These are phyloP conservation scores for Xenentodon cancila DNA, from an alignment of 2,797 vertebrate genomes.

Conservation along the genomic window DNA sequence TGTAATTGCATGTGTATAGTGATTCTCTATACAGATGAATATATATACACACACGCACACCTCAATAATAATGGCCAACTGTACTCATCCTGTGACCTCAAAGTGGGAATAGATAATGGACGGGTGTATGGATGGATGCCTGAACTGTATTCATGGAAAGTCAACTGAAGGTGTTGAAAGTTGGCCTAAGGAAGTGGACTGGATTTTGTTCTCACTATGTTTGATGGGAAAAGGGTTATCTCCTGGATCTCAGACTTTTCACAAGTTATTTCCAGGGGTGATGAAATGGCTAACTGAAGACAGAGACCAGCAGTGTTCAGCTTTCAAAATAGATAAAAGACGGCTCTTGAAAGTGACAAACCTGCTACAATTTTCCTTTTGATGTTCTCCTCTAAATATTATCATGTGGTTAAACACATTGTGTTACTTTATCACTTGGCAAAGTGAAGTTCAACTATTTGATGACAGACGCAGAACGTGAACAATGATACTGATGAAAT, in stretches of 20 bases:
- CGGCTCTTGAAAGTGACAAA: constrained; percentile 50
- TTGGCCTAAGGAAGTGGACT: constrained; percentile 55
- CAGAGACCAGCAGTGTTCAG: constrained; percentile 49
- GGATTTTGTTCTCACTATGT: constrained; percentile 64
- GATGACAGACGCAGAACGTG: constrained; percentile 46
- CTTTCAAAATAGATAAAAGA: constrained; percentile 51
- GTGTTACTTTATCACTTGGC: constrained; percentile 52
- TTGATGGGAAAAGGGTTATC: constrained; percentile 57
- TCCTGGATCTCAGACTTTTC: constrained; percentile 73
- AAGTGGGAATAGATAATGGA: no score
- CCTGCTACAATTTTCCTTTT: constrained; percentile 45
- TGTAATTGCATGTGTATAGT: no score
- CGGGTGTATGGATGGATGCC: no score
- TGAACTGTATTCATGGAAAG: constrained; percentile 72
- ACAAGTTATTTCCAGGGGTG: constrained; percentile 59
- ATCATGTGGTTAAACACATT: constrained; percentile 52
- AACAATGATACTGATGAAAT: constrained; percentile 55
- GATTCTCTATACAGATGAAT: no score
- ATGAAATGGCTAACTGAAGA: constrained; percentile 67
- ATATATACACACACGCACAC: no score
- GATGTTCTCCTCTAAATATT: constrained; percentile 61
- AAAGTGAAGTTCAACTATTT: constrained; percentile 56
- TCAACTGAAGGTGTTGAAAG: constrained; percentile 77
- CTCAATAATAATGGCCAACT: no score
- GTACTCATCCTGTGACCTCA: no score